Conservation (phyloP, 2,113 vertebrate genomes). For the Equus przewalskii region DNA sequence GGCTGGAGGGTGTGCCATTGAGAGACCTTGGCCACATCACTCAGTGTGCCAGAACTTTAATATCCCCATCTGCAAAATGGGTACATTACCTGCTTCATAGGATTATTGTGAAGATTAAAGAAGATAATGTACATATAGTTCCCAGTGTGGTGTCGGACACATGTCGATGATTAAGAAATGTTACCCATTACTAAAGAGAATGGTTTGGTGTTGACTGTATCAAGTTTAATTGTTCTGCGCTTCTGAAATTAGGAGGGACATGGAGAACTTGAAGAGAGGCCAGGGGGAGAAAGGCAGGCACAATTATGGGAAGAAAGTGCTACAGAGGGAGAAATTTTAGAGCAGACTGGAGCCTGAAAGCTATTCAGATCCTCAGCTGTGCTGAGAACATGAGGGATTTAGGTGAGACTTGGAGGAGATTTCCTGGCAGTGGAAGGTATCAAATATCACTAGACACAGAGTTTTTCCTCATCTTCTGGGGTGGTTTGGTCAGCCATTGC, state of each 20-base stretch:
- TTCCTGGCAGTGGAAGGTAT: constrained; percentile 4
- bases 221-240: not conserved
- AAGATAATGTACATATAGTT: not conserved
- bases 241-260: not conserved
- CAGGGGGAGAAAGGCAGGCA: not conserved
- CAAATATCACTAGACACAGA: not conserved
- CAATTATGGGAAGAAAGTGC: not conserved
- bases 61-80: not conserved
- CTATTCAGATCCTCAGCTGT: not conserved
- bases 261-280: not conserved
- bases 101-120: not conserved
- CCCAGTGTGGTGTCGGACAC: not conserved
- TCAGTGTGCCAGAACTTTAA: not conserved
- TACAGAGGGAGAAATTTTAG: not conserved
- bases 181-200: not conserved
- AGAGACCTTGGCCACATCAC: not conserved
- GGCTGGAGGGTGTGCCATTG: not conserved
- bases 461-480: not conserved
- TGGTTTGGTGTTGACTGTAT: not conserved
- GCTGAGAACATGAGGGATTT: not conserved
- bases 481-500: not conserved
- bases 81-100: not conserved
- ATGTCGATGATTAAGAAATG: not conserved
- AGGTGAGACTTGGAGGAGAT: not conserved
- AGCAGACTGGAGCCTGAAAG: not conserved